Evolutionary conservation across 2,797 vertebrate species (phyloP).

Genomic region (Neopelma chrysocephalum): DNA sequence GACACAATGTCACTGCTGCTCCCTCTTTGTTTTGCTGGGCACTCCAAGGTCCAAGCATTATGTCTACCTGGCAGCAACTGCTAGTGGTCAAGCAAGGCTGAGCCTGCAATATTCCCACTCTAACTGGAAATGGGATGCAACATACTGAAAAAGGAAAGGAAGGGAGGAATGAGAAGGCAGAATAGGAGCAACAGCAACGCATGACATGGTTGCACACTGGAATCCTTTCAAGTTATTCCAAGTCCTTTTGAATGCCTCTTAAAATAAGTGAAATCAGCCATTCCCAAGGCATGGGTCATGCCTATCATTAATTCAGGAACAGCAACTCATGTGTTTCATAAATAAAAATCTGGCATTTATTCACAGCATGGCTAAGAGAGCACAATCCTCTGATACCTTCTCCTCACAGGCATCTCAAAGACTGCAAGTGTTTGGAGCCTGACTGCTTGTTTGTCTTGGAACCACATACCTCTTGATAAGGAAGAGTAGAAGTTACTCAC

Average conservation of each 20-base stretch:
- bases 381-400: neutral
- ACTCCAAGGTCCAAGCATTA: neutral
- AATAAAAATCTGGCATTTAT: neutral
- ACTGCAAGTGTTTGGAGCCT: neutral
- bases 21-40: neutral
- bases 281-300: neutral
- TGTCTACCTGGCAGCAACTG: neutral
- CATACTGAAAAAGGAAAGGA: neutral
- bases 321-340: neutral
- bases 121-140: neutral
- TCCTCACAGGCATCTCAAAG: neutral
- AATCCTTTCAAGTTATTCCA: neutral
- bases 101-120: neutral
- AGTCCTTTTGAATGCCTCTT: neutral
- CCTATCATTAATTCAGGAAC: neutral
- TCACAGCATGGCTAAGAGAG: neutral
- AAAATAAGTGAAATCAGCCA: neutral
- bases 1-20: rapidly evolving
- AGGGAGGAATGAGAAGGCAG: neutral
- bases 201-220: neutral
- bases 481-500: neutral
- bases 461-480: constrained; percentile 13
- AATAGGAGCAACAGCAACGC: neutral
- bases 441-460: neutral
- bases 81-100: neutral